Conservation (phyloP, 2,797 vertebrate species). For the Hippopotamyrus pictus region DNA sequence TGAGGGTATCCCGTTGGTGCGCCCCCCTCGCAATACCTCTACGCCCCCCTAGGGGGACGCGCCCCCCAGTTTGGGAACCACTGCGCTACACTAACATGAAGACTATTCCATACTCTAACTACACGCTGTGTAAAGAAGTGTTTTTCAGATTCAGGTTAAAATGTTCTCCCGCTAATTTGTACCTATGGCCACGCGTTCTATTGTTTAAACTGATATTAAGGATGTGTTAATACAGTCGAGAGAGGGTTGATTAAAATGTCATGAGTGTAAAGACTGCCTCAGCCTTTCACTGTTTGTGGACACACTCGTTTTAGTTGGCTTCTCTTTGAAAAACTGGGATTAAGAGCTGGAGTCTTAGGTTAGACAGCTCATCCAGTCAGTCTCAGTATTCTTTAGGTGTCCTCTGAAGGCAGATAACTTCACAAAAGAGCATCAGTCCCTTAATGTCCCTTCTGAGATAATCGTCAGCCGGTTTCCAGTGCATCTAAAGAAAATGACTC, state of each 20-base stretch:
- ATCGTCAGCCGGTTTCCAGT: neutral
- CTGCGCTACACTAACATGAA: no score
- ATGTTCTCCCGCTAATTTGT: no score
- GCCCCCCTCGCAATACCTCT: no score
- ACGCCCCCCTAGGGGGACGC: no score
- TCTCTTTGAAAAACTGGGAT: neutral
- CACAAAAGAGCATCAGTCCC: neutral
- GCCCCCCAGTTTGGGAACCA: no score
- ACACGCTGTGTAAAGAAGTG: no score
- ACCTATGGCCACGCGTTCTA: no score
- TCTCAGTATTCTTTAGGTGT: neutral
- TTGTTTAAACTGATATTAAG: no score
- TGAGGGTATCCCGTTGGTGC: no score
- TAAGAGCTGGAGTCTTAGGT: neutral
- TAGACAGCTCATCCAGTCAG: neutral
- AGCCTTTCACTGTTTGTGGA: neutral
- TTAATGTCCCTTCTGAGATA: constrained; percentile 1
- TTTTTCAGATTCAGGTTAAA: no score
- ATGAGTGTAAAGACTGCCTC: neutral
- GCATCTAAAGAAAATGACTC: neutral
- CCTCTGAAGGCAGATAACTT: neutral
- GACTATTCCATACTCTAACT: no score
- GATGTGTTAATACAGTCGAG: neutral
- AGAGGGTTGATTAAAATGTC: neutral
- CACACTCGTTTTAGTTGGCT: neutral